Base-by-base conservation (phyloP, 2,797 vertebrate genomes). In the Tragopan temminckii region DNA sequence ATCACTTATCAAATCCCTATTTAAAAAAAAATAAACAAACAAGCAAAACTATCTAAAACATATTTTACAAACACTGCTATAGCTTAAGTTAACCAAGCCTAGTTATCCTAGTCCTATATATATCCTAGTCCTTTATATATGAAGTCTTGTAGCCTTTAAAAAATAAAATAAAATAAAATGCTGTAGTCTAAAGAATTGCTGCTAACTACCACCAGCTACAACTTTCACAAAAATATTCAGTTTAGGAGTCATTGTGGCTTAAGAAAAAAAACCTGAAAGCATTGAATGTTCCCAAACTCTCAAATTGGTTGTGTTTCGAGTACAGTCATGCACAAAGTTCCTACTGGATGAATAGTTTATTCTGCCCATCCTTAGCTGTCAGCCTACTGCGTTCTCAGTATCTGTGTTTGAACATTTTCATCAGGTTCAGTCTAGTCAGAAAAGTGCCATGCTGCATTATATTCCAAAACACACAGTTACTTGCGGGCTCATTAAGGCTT, bases 391-490 rank as follows among this genome's bases (percentile, higher is more conserved):
- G 24, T 52, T 88, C 81, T 5, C 9, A 77, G 79, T 0, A 1
- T 35, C 58, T n/a, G 10, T 19, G 21, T 23, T 21, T 42, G 7
- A 58, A 64, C 43, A 68, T 74, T 96, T 94, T 88, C 66, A 96
- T 31, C 70, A 53, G 46, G 68, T 58, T 53, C 31, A 63, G 55
- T 45, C 66, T 13, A 82, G 38, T 42, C 61, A 93, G 77, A 67
- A 85, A 95, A 88, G 27, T 45, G 12, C 25, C 21, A 6, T 7
- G 45, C 31, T 27, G 70, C 23, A 84, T 52, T 42, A 76, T 2
- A 64, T 33, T 62, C 57, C 96, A 90, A 95, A 95, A 90, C 78
- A 96, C 95, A 95, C 33, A 89, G 70, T 77, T 71, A 80, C 36
- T 87, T 24, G n/a, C 35, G 43, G 77, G 72, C 67, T 92, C 62